phyloP scores from a whole-genome alignment of 2,113 vertebrate species.

The Hassar affinis region DNA sequence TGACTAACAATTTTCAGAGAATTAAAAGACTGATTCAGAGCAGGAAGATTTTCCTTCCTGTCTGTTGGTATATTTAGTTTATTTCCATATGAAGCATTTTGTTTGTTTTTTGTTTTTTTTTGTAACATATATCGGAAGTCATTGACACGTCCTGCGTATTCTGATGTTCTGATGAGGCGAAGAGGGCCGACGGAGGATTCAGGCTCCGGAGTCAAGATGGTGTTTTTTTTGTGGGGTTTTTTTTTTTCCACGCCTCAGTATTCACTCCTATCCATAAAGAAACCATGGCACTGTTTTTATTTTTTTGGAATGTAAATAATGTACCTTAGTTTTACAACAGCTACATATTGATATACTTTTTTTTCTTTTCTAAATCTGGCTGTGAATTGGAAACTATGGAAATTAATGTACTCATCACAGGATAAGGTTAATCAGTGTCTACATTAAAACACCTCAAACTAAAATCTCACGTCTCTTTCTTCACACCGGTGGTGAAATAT shows the following conservation, averaged over 20 bases:
- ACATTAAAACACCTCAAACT: slow-evolving; percentile 61
- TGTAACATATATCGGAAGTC: slow-evolving; percentile 40
- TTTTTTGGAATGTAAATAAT: slow-evolving; percentile 63
- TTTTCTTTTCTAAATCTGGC: slow-evolving; percentile 60
- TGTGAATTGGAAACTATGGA: slow-evolving; percentile 56
- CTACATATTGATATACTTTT: slow-evolving; percentile 57
- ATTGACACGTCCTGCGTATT: slow-evolving; percentile 22
- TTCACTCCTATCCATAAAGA: slow-evolving; percentile 49
- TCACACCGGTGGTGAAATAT: neutral
- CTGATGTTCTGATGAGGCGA: slow-evolving; percentile 30
- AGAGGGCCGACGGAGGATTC: slow-evolving; percentile 28
- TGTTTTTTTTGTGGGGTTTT: slow-evolving; percentile 34
- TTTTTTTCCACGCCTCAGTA: slow-evolving; percentile 45
- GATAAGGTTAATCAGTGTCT: slow-evolving; percentile 61
- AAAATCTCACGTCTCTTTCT: neutral
- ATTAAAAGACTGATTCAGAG: slow-evolving; percentile 28
- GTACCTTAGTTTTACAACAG: slow-evolving; percentile 61
- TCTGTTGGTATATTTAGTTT: slow-evolving; percentile 46
- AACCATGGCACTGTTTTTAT: slow-evolving; percentile 53
- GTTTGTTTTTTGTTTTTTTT: slow-evolving; percentile 19
- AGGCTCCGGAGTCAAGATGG: slow-evolving; percentile 38
- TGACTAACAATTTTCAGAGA: slow-evolving; percentile 34
- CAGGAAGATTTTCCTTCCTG: slow-evolving; percentile 46
- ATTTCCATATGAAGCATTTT: slow-evolving; percentile 39
- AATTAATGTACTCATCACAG: slow-evolving; percentile 62